These are phyloP conservation scores for Ceratina calcarata DNA, from an alignment of 1,140 invertebrate genomes.

Conservation along the genomic window DNA sequence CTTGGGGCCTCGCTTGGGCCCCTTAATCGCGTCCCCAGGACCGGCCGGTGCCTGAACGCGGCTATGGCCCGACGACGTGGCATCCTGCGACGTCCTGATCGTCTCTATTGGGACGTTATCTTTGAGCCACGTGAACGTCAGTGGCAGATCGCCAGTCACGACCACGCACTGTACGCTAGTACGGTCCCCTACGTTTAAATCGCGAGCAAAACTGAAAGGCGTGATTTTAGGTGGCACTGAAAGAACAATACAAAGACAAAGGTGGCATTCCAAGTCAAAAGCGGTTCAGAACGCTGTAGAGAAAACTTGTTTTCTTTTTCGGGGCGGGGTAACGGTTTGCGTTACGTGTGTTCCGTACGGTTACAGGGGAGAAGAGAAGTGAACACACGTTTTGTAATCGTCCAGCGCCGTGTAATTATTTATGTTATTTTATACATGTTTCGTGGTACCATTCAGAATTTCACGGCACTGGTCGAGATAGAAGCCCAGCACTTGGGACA, in stretches of 20 bases:
- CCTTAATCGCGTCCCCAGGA: conserved; percentile 55
- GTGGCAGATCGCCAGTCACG: conserved; percentile 85
- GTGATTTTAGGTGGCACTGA: conserved; percentile 85
- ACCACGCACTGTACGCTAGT: conserved; percentile 85
- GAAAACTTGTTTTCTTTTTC: conserved; percentile 30
- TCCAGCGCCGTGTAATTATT: conserved; percentile 27
- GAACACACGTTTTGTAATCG: conserved; percentile 35
- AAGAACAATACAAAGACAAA: conserved; percentile 74
- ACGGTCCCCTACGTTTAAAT: conserved; percentile 83
- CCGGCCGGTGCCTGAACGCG: conserved; percentile 53
- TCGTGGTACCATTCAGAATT: neutral
- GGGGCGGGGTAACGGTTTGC: neutral
- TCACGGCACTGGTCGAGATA: neutral
- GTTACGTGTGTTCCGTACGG: neutral
- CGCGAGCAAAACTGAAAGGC: conserved; percentile 83
- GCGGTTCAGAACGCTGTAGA: conserved; percentile 57
- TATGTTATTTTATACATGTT: neutral
- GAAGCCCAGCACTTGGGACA: conserved; percentile 34
- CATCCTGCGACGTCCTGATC: conserved; percentile 62
- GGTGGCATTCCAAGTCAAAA: conserved; percentile 65
- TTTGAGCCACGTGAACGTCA: conserved; percentile 88
- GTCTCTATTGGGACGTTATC: conserved; percentile 81
- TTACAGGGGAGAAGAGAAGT: neutral
- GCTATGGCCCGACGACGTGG: conserved; percentile 50
- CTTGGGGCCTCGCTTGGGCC: conserved; percentile 51